Base-by-base conservation (phyloP, 1,140 invertebrate species). In the Camponotus floridanus region DNA sequence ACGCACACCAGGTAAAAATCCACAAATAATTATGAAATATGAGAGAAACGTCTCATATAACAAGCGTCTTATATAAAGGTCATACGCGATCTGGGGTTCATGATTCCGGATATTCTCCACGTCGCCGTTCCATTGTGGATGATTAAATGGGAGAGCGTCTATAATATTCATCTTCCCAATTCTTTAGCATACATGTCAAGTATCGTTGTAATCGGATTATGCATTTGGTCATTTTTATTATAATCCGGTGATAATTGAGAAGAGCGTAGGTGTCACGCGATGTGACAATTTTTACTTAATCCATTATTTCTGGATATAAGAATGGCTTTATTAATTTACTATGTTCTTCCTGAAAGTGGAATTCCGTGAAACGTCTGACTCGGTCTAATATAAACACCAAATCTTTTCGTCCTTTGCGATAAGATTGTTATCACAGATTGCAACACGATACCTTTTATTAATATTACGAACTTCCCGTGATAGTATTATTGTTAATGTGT, bases 61-160 rank as follows among this genome's bases (percentile, higher is more conserved):
- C 21, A 39, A 79, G 4, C 4, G 48, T 51, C 18, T 81, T 61
- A 11, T 3, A n/a, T 5, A 1, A 45, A 96, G 96, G 96, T 97
- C 70, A 95, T 97, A 74, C 95, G 97, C 9, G 97, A 98, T 93
- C 94, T 98, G 74, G 97, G 96, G 26, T 96, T 98, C 87, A 97
- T 98, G 97, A 94, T 97, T 68, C 97, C 97, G 5, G 97, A 98
- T 92, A 91, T 97, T 64, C 93, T 97, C 15, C 97, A 97, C 89
- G 95, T 97, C 31, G 73, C 96, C 45, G 94, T 97, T 65, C 96
- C 97, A 21, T 88, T 97, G 1, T 95, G 94, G 93, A 91, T 94
- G 65, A 91, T 95, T 61, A 89, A 92, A 48, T 93, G 91, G 70
- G 91, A 92, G 88, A 88, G 88, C 59, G 57, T 87, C 76, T 92